Base-by-base conservation (phyloP, 2,888 invertebrate genomes). In the Ennomos fuscantarius region DNA sequence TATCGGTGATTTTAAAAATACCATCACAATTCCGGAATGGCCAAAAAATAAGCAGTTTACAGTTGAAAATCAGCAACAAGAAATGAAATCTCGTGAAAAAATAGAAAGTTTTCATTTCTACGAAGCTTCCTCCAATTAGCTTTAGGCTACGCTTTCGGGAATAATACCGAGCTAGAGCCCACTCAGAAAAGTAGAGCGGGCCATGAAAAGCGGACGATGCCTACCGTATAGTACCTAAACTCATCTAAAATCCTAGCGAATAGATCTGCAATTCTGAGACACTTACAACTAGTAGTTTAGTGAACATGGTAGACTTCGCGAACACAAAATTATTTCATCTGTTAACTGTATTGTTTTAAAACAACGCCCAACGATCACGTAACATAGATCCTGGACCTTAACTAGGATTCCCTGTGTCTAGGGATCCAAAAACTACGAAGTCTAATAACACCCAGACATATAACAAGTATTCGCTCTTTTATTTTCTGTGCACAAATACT, bases 121-220 rank as follows among this genome's bases (percentile, higher is more conserved):
- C 65, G 36, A 39, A 48, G 61, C 59, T 66, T 65, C 66, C 59
- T 63, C 66, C 66, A 66, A 66, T 66, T 66, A 66, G 66, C 61
- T 64, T 61, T 49, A 59, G 62, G 66, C 58, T 62, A 60, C 55
- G 64, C 66, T 65, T 65, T 61, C 57, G 61, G 59, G 62, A 62
- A 65, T 63, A 63, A 66, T 66, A 54, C 56, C 56, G 39, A 51
- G 56, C 54, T 46, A 46, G 52, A 48, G 44, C 43, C 43, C 60
- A 49, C 55, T 60, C 60, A 48, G 48, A 59, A 63, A 66, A 66
- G 52, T 64, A 47, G 65, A 63, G 55, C 65, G 50, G 48, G 45
- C 55, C 47, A 43, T 63, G 64, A 60, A 62, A 41, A 55, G 55
- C 36, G 50, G 24, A 37, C 37, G 45, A 50, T 49, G 51, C 42